phyloP scores from a whole-genome alignment of 2,797 vertebrate species.

The Labeo calbasu region DNA sequence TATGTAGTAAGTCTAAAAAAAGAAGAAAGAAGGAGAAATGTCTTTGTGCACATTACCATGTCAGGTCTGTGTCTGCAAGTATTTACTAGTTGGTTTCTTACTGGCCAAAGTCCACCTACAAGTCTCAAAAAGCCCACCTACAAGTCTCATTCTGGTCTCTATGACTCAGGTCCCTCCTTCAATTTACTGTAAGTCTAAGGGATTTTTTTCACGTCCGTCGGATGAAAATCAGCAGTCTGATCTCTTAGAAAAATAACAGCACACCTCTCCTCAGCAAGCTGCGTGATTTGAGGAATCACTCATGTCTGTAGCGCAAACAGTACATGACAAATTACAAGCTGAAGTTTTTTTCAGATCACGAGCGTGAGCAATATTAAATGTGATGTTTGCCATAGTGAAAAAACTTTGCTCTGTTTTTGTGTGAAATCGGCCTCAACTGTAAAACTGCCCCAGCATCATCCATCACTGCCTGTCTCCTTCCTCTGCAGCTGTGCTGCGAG shows the following conservation, averaged over 20 bases:
- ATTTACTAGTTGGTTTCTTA: background rate
- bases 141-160: background rate
- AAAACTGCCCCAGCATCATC: conserved; percentile 35
- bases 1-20: background rate
- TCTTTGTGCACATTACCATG: background rate
- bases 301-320: conserved; percentile 37
- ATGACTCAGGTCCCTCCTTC: background rate
- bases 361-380: conserved; percentile 13
- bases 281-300: conserved; percentile 6
- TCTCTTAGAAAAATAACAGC: conserved; percentile 20
- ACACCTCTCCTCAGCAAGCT: conserved; percentile 12
- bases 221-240: conserved; percentile 14
- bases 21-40: background rate
- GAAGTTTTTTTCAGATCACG: conserved; percentile 2
- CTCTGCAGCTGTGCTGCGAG: conserved; percentile 20
- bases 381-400: conserved; percentile 22
- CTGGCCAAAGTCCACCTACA: background rate
- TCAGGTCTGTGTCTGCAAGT: background rate
- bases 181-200: conserved; percentile 3
- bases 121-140: conserved; percentile 7
- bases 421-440: conserved; percentile 27
- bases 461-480: conserved; percentile 32
- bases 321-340: conserved; percentile 16
- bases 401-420: conserved; percentile 16
- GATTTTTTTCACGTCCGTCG: background rate